phyloP scores from a whole-genome alignment of 1,140 invertebrate genomes.

The Drosophila busckii region DNA sequence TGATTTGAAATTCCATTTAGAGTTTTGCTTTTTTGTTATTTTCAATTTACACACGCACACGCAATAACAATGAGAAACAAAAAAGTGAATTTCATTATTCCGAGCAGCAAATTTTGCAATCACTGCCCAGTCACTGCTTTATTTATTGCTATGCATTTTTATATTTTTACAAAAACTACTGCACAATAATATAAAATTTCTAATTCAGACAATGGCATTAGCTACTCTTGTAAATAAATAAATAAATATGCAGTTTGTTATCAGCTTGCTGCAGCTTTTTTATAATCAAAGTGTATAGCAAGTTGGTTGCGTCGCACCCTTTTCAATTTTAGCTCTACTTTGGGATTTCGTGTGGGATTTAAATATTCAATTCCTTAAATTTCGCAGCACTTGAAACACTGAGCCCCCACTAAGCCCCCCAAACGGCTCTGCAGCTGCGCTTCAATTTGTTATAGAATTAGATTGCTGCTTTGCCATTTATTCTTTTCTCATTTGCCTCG shows the following conservation, averaged over 20 bases:
- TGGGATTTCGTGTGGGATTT: conserved; percentile 52
- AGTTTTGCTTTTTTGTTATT: too few species aligned
- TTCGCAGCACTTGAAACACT: conserved; percentile 19
- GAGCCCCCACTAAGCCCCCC: not conserved
- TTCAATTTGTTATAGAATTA: conserved; percentile 39
- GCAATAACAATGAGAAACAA: conserved; percentile 9
- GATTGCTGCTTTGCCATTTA: conserved; percentile 7
- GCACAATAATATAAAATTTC: too few species aligned
- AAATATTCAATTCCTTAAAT: conserved; percentile 67
- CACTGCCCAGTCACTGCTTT: too few species aligned
- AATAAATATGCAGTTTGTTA: conserved; percentile 1
- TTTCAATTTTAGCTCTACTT: conserved; percentile 51
- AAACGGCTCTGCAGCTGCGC: conserved; percentile 33
- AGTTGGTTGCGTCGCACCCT: conserved; percentile 33
- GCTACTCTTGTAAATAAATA: too few species aligned
- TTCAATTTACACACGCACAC: conserved; percentile 45
- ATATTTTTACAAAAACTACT: too few species aligned
- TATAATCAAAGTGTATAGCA: conserved; percentile 54
- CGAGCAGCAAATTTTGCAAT: conserved; percentile 13
- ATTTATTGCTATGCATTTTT: too few species aligned
- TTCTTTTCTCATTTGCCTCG: conserved; percentile 16
- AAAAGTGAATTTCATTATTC: conserved; percentile 43
- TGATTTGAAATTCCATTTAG: conserved; percentile 60
- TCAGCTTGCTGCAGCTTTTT: not conserved
- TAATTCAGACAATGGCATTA: too few species aligned